Percentiles rank a stretch among this genome's conserved stretches.
These are phyloP conservation scores for Steatocranus sp. DNA, from an alignment of 2,797 vertebrate genomes.

Conservation along the genomic window DNA sequence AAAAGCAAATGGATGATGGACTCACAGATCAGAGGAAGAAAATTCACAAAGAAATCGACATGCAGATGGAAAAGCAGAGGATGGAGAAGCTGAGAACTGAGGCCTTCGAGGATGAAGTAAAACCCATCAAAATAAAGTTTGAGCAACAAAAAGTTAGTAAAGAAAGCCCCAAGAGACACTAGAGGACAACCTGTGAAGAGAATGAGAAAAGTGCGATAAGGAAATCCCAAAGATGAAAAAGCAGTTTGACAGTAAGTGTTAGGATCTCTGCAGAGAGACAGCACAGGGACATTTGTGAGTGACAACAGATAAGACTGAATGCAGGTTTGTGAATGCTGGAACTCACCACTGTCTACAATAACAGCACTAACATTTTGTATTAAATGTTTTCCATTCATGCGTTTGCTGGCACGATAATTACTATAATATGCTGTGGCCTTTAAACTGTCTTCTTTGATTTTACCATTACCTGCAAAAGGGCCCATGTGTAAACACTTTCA, in stretches of 20 bases:
- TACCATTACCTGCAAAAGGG: not conserved
- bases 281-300: not conserved
- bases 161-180: constrained; percentile 23
- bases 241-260: not conserved
- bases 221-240: not conserved
- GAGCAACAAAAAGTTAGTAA: constrained; percentile 19
- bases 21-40: constrained; percentile 39
- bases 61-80: constrained; percentile 43
- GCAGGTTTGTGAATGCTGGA: constrained; percentile 30
- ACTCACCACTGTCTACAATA: constrained; percentile 45
- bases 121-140: not conserved
- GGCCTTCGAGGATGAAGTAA: constrained; percentile 35
- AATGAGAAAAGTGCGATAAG: not conserved
- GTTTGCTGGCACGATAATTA: not conserved
- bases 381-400: not conserved
- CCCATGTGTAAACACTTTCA: constrained; percentile 19
- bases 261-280: not conserved
- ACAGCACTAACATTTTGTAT: not conserved
- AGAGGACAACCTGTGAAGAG: constrained; percentile 5
- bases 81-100: constrained; percentile 19
- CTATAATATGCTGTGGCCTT: not conserved
- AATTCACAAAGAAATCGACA: constrained; percentile 25
- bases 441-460: not conserved
- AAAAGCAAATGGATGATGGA: constrained; percentile 29
- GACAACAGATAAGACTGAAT: constrained; percentile 65